phyloP scores from a whole-genome alignment of 2,113 vertebrate species.

The Sinosuthora webbiana region DNA sequence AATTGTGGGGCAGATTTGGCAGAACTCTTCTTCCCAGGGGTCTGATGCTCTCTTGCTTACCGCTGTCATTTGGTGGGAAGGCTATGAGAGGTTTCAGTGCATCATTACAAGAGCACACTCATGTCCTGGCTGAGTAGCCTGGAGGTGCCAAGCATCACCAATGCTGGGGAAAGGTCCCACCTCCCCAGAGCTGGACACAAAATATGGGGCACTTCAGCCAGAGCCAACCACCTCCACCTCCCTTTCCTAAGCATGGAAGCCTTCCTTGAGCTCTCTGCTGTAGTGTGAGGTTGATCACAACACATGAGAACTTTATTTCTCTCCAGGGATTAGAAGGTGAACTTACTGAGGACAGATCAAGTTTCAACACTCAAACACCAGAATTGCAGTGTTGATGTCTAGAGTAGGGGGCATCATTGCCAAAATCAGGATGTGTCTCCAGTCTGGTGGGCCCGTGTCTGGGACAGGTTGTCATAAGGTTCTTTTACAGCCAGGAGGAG shows the following conservation, averaged over 20 bases:
- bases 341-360: background rate
- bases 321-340: accelerated
- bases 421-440: background rate
- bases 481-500: background rate
- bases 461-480: background rate
- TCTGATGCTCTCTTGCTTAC: background rate
- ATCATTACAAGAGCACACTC: background rate
- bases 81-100: background rate
- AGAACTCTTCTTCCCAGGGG: background rate
- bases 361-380: background rate
- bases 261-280: background rate
- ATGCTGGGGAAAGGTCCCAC: background rate
- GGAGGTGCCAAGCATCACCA: background rate
- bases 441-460: background rate
- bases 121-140: accelerated
- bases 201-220: background rate
- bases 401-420: accelerated
- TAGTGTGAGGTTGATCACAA: accelerated
- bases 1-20: background rate
- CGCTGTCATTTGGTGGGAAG: background rate
- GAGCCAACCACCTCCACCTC: background rate
- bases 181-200: background rate
- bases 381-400: accelerated
- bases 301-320: background rate
- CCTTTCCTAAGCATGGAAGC: background rate